Base-by-base conservation (phyloP, 2,888 invertebrate genomes). In the Tanypteryx hageni region DNA sequence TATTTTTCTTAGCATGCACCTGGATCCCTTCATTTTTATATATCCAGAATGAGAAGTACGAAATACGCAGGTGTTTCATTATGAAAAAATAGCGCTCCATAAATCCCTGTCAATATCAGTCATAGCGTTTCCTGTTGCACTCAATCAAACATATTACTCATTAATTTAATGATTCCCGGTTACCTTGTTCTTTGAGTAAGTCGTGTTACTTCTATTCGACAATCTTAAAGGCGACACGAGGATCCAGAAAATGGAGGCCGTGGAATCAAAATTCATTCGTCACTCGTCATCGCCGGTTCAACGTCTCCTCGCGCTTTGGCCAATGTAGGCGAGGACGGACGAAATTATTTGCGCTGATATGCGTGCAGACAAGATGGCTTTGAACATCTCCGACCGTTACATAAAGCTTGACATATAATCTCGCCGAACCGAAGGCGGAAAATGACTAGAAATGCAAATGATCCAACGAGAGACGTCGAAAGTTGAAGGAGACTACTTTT, bases 271-370 rank as follows among this genome's bases (percentile, higher is more conserved):
- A 76, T 76, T 27, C 76, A 22, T 27, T 76, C 22, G 76, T 76
- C 76, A 76, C n/a, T 18, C 64, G 64, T n/a, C n/a, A n/a, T n/a
- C n/a, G n/a, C n/a, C 64, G n/a, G 76, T 76, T 76, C 76, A 76
- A 76, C 76, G 76, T 0, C 76, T 22, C 22, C 13, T 27, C 22
- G 22, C 27, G 13, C 9, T 44, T 11, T 27, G 13, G 76, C 76
- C 11, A 76, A 76, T 22, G 22, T 22, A 76, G 76, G 76, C 76
- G 76, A 3, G 22, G 76, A 76, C 59, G 14, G 59, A 14, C 59
- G 59, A 13, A 27, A 76, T 76, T 27, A 76, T 22, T 76, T 22
- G 76, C 76, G 22, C 76, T 27, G 22, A 76, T 76, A 76, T 76
- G 27, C 27, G 22, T 27, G 76, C 13, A 27, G 76, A 76, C 76